Conservation (phyloP, 2,888 invertebrate genomes). For the Leptinotarsa rubiginosa region DNA sequence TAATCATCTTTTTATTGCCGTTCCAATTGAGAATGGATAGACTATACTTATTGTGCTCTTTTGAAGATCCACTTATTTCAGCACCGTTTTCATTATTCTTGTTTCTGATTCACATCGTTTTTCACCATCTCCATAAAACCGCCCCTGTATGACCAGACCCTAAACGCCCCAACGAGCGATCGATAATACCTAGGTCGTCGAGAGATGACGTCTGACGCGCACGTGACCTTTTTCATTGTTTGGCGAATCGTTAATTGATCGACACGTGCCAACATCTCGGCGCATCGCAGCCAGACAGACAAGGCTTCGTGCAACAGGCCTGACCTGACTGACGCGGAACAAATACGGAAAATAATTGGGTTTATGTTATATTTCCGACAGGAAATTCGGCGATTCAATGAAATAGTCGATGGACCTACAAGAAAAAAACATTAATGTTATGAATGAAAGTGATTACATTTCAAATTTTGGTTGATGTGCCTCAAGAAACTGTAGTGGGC, state of each 20-base stretch:
- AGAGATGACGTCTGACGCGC: slow-evolving; percentile 45
- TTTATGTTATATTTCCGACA: neutral
- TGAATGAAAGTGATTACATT: neutral
- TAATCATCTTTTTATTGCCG: no score
- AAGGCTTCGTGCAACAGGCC: slow-evolving; percentile 26
- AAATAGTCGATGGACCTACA: neutral
- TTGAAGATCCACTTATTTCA: no score
- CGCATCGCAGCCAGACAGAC: slow-evolving; percentile 18
- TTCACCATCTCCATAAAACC: neutral
- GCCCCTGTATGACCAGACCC: slow-evolving; percentile 5
- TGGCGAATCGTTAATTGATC: slow-evolving; percentile 35
- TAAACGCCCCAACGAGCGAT: slow-evolving; percentile 28
- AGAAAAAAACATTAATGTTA: neutral
- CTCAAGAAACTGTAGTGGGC: no score
- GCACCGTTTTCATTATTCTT: no score
- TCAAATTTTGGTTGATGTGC: no score
- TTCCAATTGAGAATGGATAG: no score
- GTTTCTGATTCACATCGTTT: no score
- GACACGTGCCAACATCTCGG: slow-evolving; percentile 34
- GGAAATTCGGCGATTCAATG: neutral
- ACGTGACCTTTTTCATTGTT: slow-evolving; percentile 34
- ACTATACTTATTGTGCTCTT: no score
- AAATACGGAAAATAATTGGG: slow-evolving; percentile 15
- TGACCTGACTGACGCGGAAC: slow-evolving; percentile 18
- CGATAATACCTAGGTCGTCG: slow-evolving; percentile 44